Evolutionary conservation across 2,113 vertebrate genomes (phyloP).

Genomic region (Lophura nycthemera): DNA sequence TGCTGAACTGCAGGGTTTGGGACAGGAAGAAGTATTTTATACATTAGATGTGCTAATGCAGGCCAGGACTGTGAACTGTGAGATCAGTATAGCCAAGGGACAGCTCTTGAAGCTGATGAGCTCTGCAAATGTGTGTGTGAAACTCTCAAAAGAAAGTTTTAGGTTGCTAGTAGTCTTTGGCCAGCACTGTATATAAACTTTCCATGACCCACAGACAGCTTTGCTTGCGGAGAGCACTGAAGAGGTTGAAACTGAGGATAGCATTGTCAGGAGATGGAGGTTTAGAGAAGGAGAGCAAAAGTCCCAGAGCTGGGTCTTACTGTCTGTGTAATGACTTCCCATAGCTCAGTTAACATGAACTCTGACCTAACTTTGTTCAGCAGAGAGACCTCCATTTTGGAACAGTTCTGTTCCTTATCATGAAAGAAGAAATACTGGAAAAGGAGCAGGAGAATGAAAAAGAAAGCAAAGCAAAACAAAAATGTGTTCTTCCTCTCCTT

Average conservation of each 20-base stretch:
- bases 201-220: slow-evolving; percentile 48
- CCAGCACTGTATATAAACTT: slow-evolving; percentile 47
- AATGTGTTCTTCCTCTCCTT: not conserved
- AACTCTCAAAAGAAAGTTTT: slow-evolving; percentile 36
- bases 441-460: not conserved
- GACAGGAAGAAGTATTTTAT: slow-evolving; percentile 11
- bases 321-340: slow-evolving; percentile 5
- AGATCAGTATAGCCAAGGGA: slow-evolving; percentile 30
- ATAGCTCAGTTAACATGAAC: not conserved
- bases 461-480: not conserved
- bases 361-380: not conserved
- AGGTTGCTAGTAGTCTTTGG: slow-evolving; percentile 61
- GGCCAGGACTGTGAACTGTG: not conserved
- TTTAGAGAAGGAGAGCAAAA: not conserved
- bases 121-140: slow-evolving; percentile 52
- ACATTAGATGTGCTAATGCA: slow-evolving; percentile 13
- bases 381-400: not conserved
- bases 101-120: slow-evolving; percentile 44
- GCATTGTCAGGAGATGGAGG: slow-evolving; percentile 45
- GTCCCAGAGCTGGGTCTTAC: not conserved
- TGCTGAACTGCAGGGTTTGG: not conserved
- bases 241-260: slow-evolving; percentile 30
- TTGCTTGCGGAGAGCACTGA: not conserved
- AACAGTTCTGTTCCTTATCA: not conserved
- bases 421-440: not conserved